These are phyloP conservation scores for Spodoptera frugiperda DNA, from an alignment of 1,140 invertebrate genomes.

Conservation along the genomic window DNA sequence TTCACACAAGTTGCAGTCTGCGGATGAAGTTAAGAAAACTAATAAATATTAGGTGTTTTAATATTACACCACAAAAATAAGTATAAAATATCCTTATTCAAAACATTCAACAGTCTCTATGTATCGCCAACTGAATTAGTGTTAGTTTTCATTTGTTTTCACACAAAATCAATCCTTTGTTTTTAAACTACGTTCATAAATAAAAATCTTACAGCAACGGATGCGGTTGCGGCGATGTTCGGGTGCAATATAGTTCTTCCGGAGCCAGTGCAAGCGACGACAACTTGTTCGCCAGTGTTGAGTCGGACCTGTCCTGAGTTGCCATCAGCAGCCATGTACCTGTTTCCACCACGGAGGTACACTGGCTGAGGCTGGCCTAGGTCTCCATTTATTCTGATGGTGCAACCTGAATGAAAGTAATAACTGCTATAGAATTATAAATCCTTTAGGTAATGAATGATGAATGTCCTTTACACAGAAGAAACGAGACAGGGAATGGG, in stretches of 20 bases:
- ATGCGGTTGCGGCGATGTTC: conserved; percentile 54
- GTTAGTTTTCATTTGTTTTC: no score
- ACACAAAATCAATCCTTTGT: not conserved
- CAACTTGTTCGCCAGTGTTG: conserved; percentile 63
- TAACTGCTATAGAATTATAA: not conserved
- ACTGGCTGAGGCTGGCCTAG: conserved; percentile 77
- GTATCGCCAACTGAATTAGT: no score
- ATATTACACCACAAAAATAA: no score
- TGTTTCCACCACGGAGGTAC: conserved; percentile 62
- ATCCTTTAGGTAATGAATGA: not conserved
- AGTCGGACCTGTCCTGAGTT: conserved; percentile 67
- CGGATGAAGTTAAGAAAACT: not conserved
- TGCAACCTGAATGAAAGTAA: conserved; percentile 62
- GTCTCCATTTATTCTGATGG: conserved; percentile 74
- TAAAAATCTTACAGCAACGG: conserved; percentile 64
- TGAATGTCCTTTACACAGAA: not conserved
- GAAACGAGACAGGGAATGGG: not conserved
- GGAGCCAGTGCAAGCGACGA: conserved; percentile 69
- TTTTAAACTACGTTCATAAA: not conserved
- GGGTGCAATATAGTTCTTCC: conserved; percentile 66
- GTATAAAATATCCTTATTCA: no score
- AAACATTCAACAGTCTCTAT: no score
- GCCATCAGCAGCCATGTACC: conserved; percentile 61
- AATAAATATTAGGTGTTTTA: not conserved
- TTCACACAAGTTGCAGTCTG: conserved; percentile 63